phyloP scores from a whole-genome alignment of 2,888 invertebrate species.

The Sisyra nigra region DNA sequence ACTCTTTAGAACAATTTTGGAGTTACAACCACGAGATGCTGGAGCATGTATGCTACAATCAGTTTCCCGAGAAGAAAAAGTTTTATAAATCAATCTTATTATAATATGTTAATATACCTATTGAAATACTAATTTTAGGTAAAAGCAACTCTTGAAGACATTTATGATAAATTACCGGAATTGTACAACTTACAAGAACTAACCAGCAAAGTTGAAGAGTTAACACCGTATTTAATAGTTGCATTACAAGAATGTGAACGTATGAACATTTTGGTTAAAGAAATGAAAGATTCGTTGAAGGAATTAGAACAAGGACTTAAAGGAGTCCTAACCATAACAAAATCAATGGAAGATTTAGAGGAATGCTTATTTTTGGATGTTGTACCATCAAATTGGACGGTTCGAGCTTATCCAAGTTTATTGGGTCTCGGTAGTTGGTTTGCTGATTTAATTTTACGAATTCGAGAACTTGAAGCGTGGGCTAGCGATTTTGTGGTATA shows the following conservation, averaged over 20 bases:
- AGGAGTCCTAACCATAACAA: conserved; percentile 87
- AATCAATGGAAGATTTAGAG: conserved; percentile 80
- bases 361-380: conserved; percentile 75
- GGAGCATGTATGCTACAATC: conserved; percentile 49
- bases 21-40: conserved; percentile 76
- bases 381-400: conserved; percentile 76
- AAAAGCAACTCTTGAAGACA: conserved; percentile 63
- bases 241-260: conserved; percentile 88
- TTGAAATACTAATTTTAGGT: conserved; percentile 31
- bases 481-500: conserved; percentile 63
- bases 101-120: neutral
- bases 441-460: conserved; percentile 62
- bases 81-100: conserved; percentile 16
- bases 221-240: conserved; percentile 82
- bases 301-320: conserved; percentile 82
- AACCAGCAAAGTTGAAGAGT: conserved; percentile 72
- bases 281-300: conserved; percentile 63
- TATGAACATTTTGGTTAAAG: conserved; percentile 76
- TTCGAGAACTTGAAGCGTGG: conserved; percentile 76
- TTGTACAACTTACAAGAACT: conserved; percentile 76
- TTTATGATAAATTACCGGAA: conserved; percentile 75
- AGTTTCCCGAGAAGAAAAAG: conserved; percentile 70
- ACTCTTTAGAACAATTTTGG: conserved; percentile 70
- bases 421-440: conserved; percentile 75
- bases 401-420: conserved; percentile 76